These are phyloP conservation scores for Sycophaga agraensis DNA, from an alignment of 1,140 invertebrate species.

Conservation along the genomic window DNA sequence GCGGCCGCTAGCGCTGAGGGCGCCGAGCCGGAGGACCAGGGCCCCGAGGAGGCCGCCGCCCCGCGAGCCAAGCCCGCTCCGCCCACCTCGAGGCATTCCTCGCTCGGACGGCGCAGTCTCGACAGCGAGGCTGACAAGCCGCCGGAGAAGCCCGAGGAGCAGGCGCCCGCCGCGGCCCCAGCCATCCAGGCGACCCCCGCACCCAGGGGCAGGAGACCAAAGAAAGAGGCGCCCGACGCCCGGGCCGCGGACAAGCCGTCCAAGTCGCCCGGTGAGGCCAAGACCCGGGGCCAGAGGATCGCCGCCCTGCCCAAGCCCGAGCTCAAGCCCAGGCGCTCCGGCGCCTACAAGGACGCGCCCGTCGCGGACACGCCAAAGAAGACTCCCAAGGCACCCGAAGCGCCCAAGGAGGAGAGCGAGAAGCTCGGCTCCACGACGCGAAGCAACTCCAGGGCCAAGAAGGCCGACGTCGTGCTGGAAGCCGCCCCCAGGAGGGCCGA, in stretches of 20 bases:
- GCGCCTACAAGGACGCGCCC: not conserved
- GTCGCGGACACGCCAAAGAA: not conserved
- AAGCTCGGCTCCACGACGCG: not conserved
- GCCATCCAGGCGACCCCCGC: not conserved
- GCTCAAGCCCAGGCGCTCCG: not conserved
- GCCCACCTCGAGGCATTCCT: not conserved
- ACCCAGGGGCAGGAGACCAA: not conserved
- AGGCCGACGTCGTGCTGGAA: not conserved
- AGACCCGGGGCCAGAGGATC: constrained; percentile 1
- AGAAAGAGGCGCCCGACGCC: not conserved
- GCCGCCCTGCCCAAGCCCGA: not conserved
- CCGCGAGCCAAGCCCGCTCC: not conserved
- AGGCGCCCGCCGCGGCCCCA: not conserved
- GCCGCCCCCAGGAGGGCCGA: not conserved
- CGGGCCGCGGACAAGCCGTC: not conserved
- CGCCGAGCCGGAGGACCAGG: not conserved
- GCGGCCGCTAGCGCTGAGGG: not conserved
- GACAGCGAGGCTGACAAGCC: not conserved
- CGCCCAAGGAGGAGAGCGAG: not conserved
- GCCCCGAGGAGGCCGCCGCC: not conserved
- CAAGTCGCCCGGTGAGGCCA: not conserved
- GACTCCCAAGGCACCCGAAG: not conserved
- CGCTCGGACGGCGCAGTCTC: not conserved
- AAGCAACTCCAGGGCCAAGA: constrained; percentile 3
- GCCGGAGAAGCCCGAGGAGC: not conserved